Evolutionary conservation across 2,797 vertebrate species (phyloP), one percentile per base, ranked within the genome.

Genomic region (Micromesistius poutassou): DNA sequence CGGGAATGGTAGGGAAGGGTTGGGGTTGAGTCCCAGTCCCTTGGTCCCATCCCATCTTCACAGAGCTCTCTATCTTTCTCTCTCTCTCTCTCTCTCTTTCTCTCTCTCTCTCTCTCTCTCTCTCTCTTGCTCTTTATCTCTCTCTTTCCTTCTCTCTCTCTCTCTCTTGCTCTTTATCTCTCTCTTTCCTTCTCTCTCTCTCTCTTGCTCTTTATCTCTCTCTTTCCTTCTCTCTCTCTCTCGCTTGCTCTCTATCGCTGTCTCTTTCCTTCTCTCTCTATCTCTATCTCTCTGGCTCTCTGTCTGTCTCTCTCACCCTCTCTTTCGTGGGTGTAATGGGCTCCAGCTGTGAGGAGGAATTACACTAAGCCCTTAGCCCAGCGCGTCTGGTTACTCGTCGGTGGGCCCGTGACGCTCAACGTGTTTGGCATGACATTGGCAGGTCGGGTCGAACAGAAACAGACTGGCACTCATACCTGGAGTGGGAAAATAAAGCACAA

Each of bases 241-340:
- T 16, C 16, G 19, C 14, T 19, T 16, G 4, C 46, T 50, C 14
- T 50, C 46, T 50, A 14, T 50, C 12, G 4, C 46, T 50, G 14
- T 19, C 14, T 55, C 46, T 55, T 2, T 6, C 46, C 3, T 16
- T 55, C 16, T 55, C 16, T 14, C 9, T 46, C 9, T 46, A 14
- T 50, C 46, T 19, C 16, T 19, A 19, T 55, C 50, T 13, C 16
- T 50, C 19, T 55, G 16, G 5, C 46, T 55, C 46, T 22, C 4
- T 22, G 19, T 55, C 50, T 22, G 3, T 22, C n/a, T 62, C 22
- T 25, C 55, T 62, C 55, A 1, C 55, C n/a, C 82, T 79, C 81
- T 73, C 85, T 84, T 79, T 90, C 84, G 87, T 90, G 89, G 86
- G 87, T 90, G 89, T 93, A 92, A 92, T 91, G 88, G 87, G 81